phyloP scores from a whole-genome alignment of 2,113 vertebrate genomes.

The Indicator maculatus region DNA sequence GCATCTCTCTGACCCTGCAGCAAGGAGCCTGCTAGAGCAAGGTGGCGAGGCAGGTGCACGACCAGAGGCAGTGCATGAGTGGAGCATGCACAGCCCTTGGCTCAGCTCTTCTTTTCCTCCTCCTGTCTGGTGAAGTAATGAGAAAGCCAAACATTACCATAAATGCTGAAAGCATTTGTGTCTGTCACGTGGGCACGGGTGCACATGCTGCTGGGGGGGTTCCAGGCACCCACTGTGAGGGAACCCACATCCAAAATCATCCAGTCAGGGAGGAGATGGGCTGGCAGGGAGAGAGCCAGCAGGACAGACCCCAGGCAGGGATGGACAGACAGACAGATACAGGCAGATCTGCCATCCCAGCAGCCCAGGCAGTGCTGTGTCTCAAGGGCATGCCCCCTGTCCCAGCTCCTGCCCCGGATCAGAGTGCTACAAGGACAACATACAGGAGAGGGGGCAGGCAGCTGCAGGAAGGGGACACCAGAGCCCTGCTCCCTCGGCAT shows the following conservation, averaged over 20 bases:
- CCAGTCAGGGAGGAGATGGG: neutral
- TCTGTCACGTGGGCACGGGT: neutral
- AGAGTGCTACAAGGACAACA: no score
- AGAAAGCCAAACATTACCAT: constrained; percentile 78
- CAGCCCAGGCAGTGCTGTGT: neutral
- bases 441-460: no score
- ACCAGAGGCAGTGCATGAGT: neutral
- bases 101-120: neutral
- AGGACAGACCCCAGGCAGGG: neutral
- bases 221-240: neutral
- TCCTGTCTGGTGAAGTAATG: neutral
- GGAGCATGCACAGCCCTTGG: neutral
- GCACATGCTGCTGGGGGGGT: neutral
- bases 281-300: neutral
- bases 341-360: rapidly evolving
- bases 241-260: neutral
- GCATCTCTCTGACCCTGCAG: rapidly evolving
- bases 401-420: neutral
- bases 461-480: neutral
- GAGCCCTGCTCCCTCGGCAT: rapidly evolving
- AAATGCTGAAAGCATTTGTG: constrained; percentile 73
- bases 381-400: rapidly evolving
- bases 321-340: neutral
- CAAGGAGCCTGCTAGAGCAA: neutral
- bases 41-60: neutral